Conservation (phyloP, 2,797 vertebrate genomes). For the Hipposideros larvatus region DNA sequence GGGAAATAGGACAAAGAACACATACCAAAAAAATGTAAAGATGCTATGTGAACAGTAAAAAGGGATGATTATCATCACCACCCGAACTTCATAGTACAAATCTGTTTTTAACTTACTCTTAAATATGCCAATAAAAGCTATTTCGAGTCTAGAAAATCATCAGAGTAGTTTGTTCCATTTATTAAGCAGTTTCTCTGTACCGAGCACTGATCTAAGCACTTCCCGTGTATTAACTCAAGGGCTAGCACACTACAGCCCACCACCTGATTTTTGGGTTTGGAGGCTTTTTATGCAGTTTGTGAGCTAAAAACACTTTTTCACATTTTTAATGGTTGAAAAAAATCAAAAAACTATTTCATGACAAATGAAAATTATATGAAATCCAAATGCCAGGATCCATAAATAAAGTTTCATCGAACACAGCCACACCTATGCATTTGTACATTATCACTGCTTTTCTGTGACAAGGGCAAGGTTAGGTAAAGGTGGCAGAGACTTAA, state of each 20-base stretch:
- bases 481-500: not conserved
- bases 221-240: no score
- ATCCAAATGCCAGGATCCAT: not conserved
- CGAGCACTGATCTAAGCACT: not conserved
- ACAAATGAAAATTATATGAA: not conserved
- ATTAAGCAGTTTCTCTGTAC: not conserved
- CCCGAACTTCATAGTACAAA: not conserved
- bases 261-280: not conserved
- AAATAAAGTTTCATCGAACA: not conserved
- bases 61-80: no score
- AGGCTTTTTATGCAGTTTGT: not conserved
- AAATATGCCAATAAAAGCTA: not conserved
- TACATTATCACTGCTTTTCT: not conserved
- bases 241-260: not conserved
- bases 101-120: not conserved
- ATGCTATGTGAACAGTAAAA: not conserved
- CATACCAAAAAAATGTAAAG: not conserved
- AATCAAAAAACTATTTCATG: not conserved
- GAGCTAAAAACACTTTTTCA: not conserved
- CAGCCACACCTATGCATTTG: not conserved
- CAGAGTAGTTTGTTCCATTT: not conserved
- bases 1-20: not conserved
- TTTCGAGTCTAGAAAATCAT: not conserved
- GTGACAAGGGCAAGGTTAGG: not conserved
- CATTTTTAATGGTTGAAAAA: not conserved